Percentiles rank a stretch among this genome's conserved stretches.
Evolutionary conservation across 2,888 invertebrate genomes (phyloP).

Genomic region (Leptinotarsa peninsularis): DNA sequence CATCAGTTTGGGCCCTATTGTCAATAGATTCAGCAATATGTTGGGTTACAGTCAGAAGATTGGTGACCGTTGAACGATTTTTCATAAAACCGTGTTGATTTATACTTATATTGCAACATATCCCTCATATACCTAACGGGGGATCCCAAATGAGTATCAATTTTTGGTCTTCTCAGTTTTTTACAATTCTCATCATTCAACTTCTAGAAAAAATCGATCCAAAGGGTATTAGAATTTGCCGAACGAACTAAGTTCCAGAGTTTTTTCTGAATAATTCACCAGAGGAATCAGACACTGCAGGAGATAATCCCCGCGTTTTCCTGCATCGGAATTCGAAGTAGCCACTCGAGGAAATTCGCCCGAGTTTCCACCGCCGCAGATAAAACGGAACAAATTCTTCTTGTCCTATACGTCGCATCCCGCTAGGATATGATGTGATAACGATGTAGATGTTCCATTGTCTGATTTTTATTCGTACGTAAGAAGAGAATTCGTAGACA

Average conservation of each 20-base stretch:
- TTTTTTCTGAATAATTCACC: not conserved
- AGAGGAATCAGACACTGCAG: not conserved
- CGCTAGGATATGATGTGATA: slow-evolving; percentile 37
- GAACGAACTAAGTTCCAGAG: not conserved
- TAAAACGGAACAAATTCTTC: slow-evolving; percentile 31
- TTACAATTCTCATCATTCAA: no score
- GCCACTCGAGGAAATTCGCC: slow-evolving; percentile 1
- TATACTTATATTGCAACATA: no score
- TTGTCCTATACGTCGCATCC: slow-evolving; percentile 30
- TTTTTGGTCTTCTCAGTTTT: no score
- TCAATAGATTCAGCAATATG: no score
- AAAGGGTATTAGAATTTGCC: not conserved
- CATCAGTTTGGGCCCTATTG: no score
- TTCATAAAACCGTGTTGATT: no score
- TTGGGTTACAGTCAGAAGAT: no score
- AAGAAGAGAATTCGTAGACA: slow-evolving; percentile 54
- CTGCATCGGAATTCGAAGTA: not conserved
- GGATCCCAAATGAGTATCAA: no score
- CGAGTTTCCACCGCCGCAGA: not conserved
- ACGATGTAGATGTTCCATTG: slow-evolving; percentile 48
- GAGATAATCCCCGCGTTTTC: not conserved
- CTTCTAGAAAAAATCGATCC: not conserved
- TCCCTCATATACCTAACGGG: no score
- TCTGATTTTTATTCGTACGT: slow-evolving; percentile 49
- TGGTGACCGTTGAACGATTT: no score